Percentiles rank a stretch among this genome's conserved stretches.
Evolutionary conservation across 2,113 vertebrate species (phyloP).

Genomic region (Eurystomus gularis): DNA sequence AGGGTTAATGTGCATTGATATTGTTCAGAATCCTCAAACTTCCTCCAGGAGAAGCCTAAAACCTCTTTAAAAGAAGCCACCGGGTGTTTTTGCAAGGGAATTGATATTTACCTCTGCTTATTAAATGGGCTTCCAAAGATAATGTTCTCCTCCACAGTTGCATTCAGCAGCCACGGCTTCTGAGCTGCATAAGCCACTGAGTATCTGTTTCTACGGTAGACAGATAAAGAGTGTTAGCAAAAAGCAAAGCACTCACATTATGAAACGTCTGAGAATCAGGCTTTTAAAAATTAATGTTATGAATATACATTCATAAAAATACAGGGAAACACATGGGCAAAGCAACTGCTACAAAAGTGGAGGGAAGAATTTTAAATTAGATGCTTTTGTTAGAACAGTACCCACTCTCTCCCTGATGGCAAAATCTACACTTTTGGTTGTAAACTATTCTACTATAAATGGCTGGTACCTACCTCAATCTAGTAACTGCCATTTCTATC

Average conservation of each 20-base stretch:
- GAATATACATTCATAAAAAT: background rate
- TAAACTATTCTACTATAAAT: background rate
- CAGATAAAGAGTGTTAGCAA: background rate
- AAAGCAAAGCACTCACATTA: background rate
- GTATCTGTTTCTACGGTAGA: conserved; percentile 86
- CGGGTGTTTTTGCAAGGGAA: background rate
- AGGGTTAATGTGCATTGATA: background rate
- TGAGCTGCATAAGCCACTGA: conserved; percentile 96
- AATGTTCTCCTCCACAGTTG: conserved; percentile 97
- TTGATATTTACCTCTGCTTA: conserved; percentile 86
- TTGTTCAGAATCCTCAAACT: background rate
- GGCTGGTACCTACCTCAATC: background rate
- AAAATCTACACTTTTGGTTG: background rate
- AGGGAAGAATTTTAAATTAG: background rate
- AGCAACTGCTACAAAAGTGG: conserved; percentile 1
- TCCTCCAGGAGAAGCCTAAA: background rate
- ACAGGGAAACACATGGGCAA: background rate
- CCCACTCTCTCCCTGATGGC: conserved; percentile 14
- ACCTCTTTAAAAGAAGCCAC: background rate
- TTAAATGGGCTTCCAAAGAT: conserved; percentile 94
- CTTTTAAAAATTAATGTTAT: background rate
- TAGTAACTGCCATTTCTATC: background rate
- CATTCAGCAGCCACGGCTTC: conserved; percentile 97
- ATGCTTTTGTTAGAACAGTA: conserved; percentile 44
- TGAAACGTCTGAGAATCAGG: background rate